Evolutionary conservation across 1,140 invertebrate species (phyloP).

Genomic region (Drosophila mayri): DNA sequence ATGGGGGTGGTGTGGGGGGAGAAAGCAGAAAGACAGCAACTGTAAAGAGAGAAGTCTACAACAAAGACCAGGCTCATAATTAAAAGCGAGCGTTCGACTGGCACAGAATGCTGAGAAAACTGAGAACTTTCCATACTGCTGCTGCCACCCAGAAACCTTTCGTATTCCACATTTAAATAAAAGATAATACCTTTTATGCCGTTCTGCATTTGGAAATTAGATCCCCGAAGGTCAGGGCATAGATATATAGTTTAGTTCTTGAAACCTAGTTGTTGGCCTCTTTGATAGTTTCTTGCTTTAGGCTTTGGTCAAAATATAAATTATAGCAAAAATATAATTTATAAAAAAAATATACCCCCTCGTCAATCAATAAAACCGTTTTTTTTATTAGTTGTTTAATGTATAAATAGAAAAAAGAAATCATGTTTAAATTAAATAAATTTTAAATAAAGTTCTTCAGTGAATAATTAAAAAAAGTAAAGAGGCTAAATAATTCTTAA

Average conservation of each 20-base stretch:
- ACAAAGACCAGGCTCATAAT: slow-evolving; percentile 72
- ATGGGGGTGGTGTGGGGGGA: background rate
- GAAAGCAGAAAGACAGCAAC: slow-evolving; percentile 47
- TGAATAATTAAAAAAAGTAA: no score
- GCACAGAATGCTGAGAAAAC: slow-evolving; percentile 65
- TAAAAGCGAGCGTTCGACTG: slow-evolving; percentile 70
- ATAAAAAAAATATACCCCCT: no score
- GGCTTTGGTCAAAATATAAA: no score
- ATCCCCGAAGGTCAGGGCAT: background rate
- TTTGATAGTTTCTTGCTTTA: no score
- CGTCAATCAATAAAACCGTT: no score
- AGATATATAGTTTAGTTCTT: background rate
- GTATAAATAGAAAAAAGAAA: no score
- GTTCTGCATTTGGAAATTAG: background rate
- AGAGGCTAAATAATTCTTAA: no score
- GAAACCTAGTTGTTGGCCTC: background rate
- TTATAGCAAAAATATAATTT: no score
- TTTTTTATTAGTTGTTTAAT: no score
- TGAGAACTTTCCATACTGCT: slow-evolving; percentile 44
- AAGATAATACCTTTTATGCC: slow-evolving; percentile 1
- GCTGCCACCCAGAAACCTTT: slow-evolving; percentile 6
- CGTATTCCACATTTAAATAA: slow-evolving; percentile 14
- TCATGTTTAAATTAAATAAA: no score
- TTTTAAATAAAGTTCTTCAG: no score
- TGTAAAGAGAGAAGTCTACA: slow-evolving; percentile 48